These are phyloP conservation scores for Stictocephala bisonia DNA, from an alignment of 2,888 invertebrate genomes.

Conservation along the genomic window DNA sequence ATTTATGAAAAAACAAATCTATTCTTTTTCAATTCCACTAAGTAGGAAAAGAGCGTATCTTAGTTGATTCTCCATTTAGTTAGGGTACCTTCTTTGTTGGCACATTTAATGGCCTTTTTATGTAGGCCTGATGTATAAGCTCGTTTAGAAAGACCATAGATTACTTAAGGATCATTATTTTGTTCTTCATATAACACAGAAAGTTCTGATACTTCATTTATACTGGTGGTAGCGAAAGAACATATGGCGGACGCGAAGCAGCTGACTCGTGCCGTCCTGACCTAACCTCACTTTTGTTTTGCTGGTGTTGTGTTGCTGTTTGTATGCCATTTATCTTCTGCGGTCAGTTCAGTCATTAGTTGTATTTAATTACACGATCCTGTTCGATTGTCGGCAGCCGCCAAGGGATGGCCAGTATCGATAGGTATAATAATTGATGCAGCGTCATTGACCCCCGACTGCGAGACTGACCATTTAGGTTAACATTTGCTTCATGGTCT, in stretches of 20 bases:
- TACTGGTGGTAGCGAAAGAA: not conserved
- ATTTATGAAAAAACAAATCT: too few species aligned
- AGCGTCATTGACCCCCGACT: slow-evolving; percentile 4
- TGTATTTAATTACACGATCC: not conserved
- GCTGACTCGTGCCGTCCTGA: slow-evolving; percentile 33
- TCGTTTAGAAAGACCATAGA: too few species aligned
- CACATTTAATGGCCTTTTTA: too few species aligned
- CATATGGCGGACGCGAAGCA: slow-evolving; percentile 18
- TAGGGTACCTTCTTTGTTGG: too few species aligned
- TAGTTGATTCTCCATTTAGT: too few species aligned
- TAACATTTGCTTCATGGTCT: too few species aligned
- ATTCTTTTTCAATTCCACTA: too few species aligned
- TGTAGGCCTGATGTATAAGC: too few species aligned
- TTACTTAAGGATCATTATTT: too few species aligned
- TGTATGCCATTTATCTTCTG: slow-evolving; percentile 26
- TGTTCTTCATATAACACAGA: too few species aligned
- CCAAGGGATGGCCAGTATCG: not conserved
- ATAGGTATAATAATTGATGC: slow-evolving; percentile 2
- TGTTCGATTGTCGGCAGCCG: slow-evolving; percentile 17
- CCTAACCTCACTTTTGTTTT: slow-evolving; percentile 14
- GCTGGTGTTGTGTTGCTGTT: slow-evolving; percentile 2
- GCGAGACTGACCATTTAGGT: slow-evolving; percentile 28
- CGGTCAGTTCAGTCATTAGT: not conserved
- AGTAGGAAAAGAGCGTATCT: too few species aligned
- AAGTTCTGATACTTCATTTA: too few species aligned